Conservation (phyloP, 1,140 invertebrate genomes). For the Hermetia illucens region DNA sequence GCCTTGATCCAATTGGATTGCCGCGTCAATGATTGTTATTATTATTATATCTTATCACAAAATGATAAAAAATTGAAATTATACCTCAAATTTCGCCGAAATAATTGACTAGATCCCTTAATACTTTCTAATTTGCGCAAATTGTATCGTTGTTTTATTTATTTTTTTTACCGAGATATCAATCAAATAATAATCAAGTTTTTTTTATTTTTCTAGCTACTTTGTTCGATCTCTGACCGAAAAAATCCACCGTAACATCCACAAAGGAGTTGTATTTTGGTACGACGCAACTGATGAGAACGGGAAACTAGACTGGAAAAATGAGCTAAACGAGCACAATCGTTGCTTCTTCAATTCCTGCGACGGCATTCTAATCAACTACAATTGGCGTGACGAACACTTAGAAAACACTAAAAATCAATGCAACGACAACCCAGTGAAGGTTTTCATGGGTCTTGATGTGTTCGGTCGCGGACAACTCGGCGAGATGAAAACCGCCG, state of each 20-base stretch:
- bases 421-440: constrained; percentile 35
- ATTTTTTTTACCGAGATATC: too few species aligned
- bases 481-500: constrained; percentile 68
- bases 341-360: constrained; percentile 73
- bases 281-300: constrained; percentile 80
- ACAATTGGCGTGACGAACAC: constrained; percentile 66
- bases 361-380: constrained; percentile 94
- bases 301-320: constrained; percentile 81
- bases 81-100: too few species aligned
- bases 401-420: constrained; percentile 36
- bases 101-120: too few species aligned
- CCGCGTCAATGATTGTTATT: too few species aligned
- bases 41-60: too few species aligned
- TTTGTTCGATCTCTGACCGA: constrained; percentile 58
- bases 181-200: too few species aligned
- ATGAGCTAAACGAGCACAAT: constrained; percentile 75
- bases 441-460: constrained; percentile 85
- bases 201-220: too few species aligned
- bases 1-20: too few species aligned
- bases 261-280: constrained; percentile 68
- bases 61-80: too few species aligned
- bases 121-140: too few species aligned
- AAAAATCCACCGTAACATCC: constrained; percentile 42
- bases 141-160: too few species aligned
- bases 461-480: constrained; percentile 77